Evolutionary conservation across 2,113 vertebrate species (phyloP), one percentile per base, ranked within the genome.

Genomic region (Oxyura jamaicensis): DNA sequence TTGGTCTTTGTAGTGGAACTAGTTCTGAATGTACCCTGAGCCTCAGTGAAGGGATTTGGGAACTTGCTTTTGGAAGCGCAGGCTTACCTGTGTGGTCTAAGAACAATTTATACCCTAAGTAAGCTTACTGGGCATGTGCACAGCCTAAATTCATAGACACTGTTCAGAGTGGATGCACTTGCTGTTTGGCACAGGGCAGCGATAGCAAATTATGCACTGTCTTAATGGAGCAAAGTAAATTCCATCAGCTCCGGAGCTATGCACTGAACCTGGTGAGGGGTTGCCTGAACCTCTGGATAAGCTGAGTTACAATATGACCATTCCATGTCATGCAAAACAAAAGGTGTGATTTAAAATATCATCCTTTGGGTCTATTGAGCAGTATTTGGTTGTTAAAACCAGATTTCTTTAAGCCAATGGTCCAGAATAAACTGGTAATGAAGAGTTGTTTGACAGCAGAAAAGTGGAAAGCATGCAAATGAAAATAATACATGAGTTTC

Each of bases 371-470:
- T 78, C 83, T 58, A 20, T 11, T 7, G 25, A 84, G 84, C 86
- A 50, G 93, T 59, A 3, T 42, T 77, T n/a, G 87, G 81, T 59
- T 94, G 86, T 97, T 87, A 85, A 63, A 97, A 48, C 63, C 3
- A 36, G 86, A 93, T 97, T 97, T 95, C 95, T 94, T 90, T 91
- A 87, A 98, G 97, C 95, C 98, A 97, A 90, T 96, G 97, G 97
- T 93, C 97, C 97, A 93, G 97, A 97, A 98, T 95, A 97, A 98
- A 96, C 96, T 80, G 96, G 97, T 97, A 95, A 95, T 85, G 95
- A 96, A 94, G 96, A 96, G 95, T 48, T 94, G 91, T 96, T 97
- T 97, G 95, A 82, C 96, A 96, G 96, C 96, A 97, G 95, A 96
- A 88, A 95, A 88, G 85, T 94, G 95, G 97, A 95, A 97, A 96